Evolutionary conservation across 1,140 invertebrate species (phyloP).

Genomic region (Drosophila rhopaloa): DNA sequence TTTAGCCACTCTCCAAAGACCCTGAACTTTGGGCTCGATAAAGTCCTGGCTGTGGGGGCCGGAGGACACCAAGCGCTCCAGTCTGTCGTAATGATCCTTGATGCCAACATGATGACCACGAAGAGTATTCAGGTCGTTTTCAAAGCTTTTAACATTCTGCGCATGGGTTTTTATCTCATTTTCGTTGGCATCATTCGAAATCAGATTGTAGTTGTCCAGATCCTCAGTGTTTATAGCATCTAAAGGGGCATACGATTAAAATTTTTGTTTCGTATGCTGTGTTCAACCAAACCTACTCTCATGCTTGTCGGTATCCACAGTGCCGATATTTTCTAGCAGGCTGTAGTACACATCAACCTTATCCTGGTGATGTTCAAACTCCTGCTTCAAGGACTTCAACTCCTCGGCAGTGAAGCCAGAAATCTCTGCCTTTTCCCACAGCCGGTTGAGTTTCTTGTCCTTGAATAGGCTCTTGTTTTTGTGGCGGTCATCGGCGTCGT

Average conservation of each 20-base stretch:
- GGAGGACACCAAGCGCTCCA: slow-evolving; percentile 89
- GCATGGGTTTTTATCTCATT: slow-evolving; percentile 79
- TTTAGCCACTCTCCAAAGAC: slow-evolving; percentile 93
- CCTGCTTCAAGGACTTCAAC: slow-evolving; percentile 92
- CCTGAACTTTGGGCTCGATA: slow-evolving; percentile 94
- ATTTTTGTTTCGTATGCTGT: not conserved
- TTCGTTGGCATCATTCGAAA: slow-evolving; percentile 81
- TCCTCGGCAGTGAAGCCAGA: slow-evolving; percentile 94
- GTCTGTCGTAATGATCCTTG: slow-evolving; percentile 91
- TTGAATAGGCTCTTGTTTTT: slow-evolving; percentile 92
- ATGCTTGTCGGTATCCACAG: slow-evolving; percentile 85
- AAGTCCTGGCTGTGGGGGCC: slow-evolving; percentile 93
- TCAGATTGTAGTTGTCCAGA: slow-evolving; percentile 87
- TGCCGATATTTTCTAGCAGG: slow-evolving; percentile 89
- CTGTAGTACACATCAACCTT: slow-evolving; percentile 96
- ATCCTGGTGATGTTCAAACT: slow-evolving; percentile 96
- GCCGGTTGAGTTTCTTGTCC: slow-evolving; percentile 95
- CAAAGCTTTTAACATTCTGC: slow-evolving; percentile 85
- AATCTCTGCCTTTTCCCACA: slow-evolving; percentile 95
- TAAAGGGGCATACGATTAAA: slow-evolving; percentile 22
- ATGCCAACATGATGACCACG: slow-evolving; percentile 92
- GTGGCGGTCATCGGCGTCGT: slow-evolving; percentile 87
- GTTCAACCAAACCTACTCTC: slow-evolving; percentile 86
- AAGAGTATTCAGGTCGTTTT: slow-evolving; percentile 88
- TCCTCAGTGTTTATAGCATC: slow-evolving; percentile 88